Evolutionary conservation across 2,888 invertebrate species (phyloP).

Genomic region (Leucophenga montana): DNA sequence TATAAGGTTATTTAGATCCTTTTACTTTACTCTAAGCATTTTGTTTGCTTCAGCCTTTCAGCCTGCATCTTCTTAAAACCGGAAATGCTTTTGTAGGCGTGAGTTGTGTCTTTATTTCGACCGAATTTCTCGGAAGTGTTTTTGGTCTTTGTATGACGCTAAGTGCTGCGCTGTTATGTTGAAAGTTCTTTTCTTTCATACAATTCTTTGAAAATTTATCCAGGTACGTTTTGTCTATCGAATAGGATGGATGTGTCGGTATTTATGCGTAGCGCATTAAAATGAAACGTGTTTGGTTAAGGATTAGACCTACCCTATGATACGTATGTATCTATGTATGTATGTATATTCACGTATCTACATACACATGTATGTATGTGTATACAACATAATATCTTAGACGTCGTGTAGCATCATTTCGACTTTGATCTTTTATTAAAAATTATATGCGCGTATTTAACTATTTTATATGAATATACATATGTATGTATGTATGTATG

Average conservation of each 20-base stretch:
- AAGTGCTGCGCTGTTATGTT: slow-evolving; percentile 21
- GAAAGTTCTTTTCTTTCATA: neutral
- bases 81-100: slow-evolving; percentile 62
- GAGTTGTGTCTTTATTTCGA: slow-evolving; percentile 59
- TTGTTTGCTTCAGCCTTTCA: neutral
- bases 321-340: too few species aligned
- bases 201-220: slow-evolving; percentile 46
- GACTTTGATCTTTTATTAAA: slow-evolving; percentile 51
- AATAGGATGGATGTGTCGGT: neutral
- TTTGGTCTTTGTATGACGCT: slow-evolving; percentile 25
- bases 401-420: neutral
- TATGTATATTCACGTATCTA: too few species aligned
- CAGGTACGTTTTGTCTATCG: slow-evolving; percentile 47
- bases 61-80: slow-evolving; percentile 48
- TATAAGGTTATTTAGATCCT: too few species aligned
- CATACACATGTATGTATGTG: too few species aligned
- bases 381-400: too few species aligned
- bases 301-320: slow-evolving; percentile 47
- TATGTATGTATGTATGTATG: too few species aligned
- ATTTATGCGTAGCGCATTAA: neutral
- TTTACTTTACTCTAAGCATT: too few species aligned
- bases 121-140: slow-evolving; percentile 48
- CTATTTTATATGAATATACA: too few species aligned
- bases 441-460: slow-evolving; percentile 48
- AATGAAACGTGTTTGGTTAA: slow-evolving; percentile 43